Conservation (phyloP, 2,797 vertebrate species). For the Netta rufina region DNA sequence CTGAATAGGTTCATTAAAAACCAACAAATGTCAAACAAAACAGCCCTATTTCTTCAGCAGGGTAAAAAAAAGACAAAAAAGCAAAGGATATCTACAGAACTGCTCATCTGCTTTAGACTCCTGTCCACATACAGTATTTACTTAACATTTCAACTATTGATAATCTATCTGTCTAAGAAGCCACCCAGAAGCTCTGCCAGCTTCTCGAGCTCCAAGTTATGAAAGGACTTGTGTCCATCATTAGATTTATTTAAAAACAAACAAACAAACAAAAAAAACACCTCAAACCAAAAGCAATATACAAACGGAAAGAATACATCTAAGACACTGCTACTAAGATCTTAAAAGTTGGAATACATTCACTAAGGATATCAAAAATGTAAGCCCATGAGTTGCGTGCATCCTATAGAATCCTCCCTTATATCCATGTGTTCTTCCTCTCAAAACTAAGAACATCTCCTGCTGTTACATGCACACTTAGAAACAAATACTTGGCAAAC, state of each 20-base stretch:
- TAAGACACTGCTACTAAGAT: neutral
- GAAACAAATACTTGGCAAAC: neutral
- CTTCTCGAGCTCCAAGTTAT: neutral
- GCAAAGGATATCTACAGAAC: neutral
- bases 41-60: neutral
- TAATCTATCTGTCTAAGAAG: neutral
- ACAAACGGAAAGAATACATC: neutral
- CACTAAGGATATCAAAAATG: neutral
- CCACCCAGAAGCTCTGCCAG: neutral
- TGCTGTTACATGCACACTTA: neutral
- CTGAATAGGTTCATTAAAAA: neutral
- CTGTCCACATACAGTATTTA: neutral
- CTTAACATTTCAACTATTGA: neutral
- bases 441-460: neutral
- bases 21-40: neutral
- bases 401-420: neutral
- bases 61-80: no score
- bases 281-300: no score
- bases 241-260: neutral
- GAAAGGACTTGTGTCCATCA: no score
- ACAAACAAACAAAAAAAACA: no score
- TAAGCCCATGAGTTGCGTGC: neutral
- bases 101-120: neutral
- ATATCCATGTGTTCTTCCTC: neutral
- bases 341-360: neutral